Evolutionary conservation across 2,888 invertebrate genomes (phyloP).

Genomic region (Microchrysa polita): DNA sequence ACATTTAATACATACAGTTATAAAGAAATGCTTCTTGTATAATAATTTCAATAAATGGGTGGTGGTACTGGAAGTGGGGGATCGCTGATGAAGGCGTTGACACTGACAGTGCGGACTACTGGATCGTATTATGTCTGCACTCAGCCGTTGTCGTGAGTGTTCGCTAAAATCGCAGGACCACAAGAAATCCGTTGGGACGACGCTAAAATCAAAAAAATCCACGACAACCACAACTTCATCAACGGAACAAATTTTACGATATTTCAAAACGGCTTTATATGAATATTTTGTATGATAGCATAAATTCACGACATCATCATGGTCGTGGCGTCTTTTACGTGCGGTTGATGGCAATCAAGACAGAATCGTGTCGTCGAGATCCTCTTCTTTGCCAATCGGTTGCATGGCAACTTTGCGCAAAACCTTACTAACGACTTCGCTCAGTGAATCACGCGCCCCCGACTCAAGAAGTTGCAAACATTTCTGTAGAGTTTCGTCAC

Average conservation of each 20-base stretch:
- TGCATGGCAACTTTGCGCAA: conserved; percentile 80
- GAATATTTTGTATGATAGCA: no score
- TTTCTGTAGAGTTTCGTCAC: conserved; percentile 78
- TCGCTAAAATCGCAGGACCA: neutral
- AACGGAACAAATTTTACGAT: no score
- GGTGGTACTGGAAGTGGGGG: neutral
- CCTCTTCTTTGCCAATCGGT: conserved; percentile 87
- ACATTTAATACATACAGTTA: conserved; percentile 41
- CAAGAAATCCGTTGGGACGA: no score
- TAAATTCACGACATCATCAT: no score
- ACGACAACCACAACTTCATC: no score
- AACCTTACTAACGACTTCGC: conserved; percentile 89
- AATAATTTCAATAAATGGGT: conserved; percentile 1
- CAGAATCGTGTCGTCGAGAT: conserved; percentile 90
- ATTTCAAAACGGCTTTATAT: no score
- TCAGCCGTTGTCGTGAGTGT: neutral
- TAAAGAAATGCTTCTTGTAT: conserved; percentile 12
- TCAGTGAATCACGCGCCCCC: conserved; percentile 88
- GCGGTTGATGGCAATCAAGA: conserved; percentile 69
- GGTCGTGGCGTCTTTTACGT: neutral
- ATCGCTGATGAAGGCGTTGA: no score
- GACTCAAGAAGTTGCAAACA: conserved; percentile 81
- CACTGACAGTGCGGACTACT: no score
- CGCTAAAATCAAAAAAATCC: no score
- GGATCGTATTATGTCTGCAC: no score